A percentile compares a stretch with the other conserved stretches of the same genome.
These are phyloP conservation scores for Spicauda simplicius DNA, from an alignment of 2,888 invertebrate species.

Conservation along the genomic window DNA sequence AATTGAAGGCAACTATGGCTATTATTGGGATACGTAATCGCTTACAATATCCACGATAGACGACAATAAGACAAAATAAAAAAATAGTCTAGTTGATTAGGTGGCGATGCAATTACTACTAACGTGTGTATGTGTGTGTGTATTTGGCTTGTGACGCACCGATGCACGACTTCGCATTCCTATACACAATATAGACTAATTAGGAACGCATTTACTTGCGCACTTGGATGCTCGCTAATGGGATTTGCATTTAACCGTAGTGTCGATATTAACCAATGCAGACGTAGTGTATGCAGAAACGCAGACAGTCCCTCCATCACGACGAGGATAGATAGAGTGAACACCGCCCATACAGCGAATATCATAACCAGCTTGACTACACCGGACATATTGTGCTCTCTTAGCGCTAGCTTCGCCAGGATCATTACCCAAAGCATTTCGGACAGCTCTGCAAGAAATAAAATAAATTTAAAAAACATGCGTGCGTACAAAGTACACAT, in stretches of 20 bases:
- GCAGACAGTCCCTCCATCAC: conserved; percentile 96
- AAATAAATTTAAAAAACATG: too few relatives aligned
- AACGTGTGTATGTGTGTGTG: too few relatives aligned
- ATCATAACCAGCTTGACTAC: conserved; percentile 82
- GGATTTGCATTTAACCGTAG: neutral
- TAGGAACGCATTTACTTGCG: conserved; percentile 9
- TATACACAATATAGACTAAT: neutral
- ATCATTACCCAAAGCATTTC: conserved; percentile 92
- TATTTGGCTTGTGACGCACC: too few relatives aligned
- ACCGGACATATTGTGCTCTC: conserved; percentile 57
- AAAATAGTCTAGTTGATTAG: too few relatives aligned
- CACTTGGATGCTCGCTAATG: conserved; percentile 2
- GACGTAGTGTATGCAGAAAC: conserved; percentile 93
- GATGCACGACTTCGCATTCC: neutral
- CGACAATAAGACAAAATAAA: too few relatives aligned
- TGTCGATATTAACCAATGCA: conserved; percentile 89
- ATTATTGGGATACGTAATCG: too few relatives aligned
- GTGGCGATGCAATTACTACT: too few relatives aligned
- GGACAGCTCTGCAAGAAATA: conserved; percentile 87
- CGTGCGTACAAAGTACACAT: too few relatives aligned
- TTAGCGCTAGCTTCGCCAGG: conserved; percentile 77
- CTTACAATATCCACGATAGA: too few relatives aligned
- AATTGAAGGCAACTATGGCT: too few relatives aligned
- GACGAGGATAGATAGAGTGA: conserved; percentile 91
- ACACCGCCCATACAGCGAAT: conserved; percentile 90